Evolutionary conservation across 2,888 invertebrate genomes (phyloP).

Genomic region (Heliconius charithonia): DNA sequence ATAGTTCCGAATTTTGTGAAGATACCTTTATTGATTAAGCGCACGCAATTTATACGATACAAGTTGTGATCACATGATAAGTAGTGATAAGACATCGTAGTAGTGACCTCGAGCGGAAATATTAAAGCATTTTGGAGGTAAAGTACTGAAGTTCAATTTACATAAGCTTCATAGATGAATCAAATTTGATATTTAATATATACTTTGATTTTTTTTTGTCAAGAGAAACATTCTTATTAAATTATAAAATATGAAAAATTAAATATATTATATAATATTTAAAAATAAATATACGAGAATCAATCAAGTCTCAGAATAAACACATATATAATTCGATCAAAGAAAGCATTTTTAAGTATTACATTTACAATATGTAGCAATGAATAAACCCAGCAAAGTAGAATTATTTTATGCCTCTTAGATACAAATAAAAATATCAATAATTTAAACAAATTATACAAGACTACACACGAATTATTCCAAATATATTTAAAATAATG

Average conservation of each 20-base stretch:
- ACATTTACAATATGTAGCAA: not conserved
- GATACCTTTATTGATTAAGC: constrained; percentile 55
- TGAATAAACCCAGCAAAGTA: not conserved
- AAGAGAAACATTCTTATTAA: not conserved
- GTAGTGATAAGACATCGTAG: constrained; percentile 44
- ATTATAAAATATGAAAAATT: no score
- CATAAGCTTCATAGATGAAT: not conserved
- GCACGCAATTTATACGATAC: constrained; percentile 58
- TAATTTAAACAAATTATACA: no score
- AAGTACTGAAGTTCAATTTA: constrained; percentile 50
- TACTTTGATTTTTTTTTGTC: not conserved
- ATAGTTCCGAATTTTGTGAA: constrained; percentile 62
- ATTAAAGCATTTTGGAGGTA: constrained; percentile 41
- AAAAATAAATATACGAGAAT: not conserved
- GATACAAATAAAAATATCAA: not conserved
- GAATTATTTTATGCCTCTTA: not conserved
- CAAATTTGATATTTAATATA: not conserved
- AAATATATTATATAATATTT: not conserved
- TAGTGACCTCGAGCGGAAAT: constrained; percentile 37
- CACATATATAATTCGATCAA: not conserved
- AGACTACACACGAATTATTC: no score
- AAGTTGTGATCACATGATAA: constrained; percentile 50
- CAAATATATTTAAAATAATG: constrained; percentile 11
- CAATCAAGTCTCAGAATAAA: not conserved
- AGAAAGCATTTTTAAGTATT: not conserved